Percentiles rank a stretch among this genome's conserved stretches.
Evolutionary conservation across 1,140 invertebrate genomes (phyloP).

Genomic region (Trichogramma pretiosum): DNA sequence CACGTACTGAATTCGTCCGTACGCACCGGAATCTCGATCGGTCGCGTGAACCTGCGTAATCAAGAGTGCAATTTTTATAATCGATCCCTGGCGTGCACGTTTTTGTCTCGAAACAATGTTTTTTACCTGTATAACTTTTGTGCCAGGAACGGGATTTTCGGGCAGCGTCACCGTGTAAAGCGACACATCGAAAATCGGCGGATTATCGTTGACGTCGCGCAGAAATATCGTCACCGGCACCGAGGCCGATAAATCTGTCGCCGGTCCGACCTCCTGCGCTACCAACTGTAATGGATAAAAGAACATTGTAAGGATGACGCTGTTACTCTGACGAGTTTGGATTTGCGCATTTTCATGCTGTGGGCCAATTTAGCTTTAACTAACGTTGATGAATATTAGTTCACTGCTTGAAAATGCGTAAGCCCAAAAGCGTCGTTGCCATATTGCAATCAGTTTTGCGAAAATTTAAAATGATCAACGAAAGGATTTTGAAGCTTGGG

Average conservation of each 20-base stretch:
- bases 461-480: too few species aligned
- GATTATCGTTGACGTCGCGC: slow-evolving; percentile 83
- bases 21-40: slow-evolving; percentile 65
- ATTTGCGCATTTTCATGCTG: too few species aligned
- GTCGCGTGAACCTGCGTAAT: slow-evolving; percentile 51
- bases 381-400: too few species aligned
- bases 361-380: too few species aligned
- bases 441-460: too few species aligned
- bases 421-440: too few species aligned
- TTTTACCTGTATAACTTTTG: slow-evolving; percentile 62
- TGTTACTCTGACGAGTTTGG: too few species aligned
- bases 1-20: slow-evolving; percentile 67
- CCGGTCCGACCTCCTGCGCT: slow-evolving; percentile 68
- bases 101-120: slow-evolving; percentile 1
- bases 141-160: slow-evolving; percentile 72
- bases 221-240: slow-evolving; percentile 72
- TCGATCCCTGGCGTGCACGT: background rate
- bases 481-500: too few species aligned
- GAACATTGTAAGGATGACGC: too few species aligned
- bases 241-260: slow-evolving; percentile 60
- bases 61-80: slow-evolving; percentile 4
- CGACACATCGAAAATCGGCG: slow-evolving; percentile 66
- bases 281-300: slow-evolving; percentile 52
- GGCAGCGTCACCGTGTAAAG: slow-evolving; percentile 64
- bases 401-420: too few species aligned